These are phyloP conservation scores for Neoitamus cyanurus DNA, from an alignment of 2,888 invertebrate species.

Conservation along the genomic window DNA sequence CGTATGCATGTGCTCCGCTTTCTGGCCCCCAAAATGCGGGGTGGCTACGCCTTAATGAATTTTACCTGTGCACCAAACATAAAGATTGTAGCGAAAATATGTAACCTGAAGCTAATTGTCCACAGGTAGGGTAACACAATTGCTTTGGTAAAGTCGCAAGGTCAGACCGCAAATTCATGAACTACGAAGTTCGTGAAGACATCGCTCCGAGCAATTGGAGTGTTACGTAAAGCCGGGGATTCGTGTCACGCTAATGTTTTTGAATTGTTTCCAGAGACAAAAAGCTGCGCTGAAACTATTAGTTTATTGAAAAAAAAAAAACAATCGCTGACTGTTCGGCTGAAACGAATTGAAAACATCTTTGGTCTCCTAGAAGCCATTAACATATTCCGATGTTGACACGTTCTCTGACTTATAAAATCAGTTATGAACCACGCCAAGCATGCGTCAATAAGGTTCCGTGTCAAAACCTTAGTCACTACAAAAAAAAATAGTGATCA, in stretches of 20 bases:
- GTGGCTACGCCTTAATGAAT: not conserved
- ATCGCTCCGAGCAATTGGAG: not conserved
- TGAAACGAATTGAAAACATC: not conserved
- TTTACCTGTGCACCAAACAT: not conserved
- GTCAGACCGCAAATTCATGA: not conserved
- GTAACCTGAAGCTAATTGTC: not conserved
- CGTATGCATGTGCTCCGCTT: not conserved
- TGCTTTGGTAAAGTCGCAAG: not conserved
- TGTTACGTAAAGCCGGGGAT: not conserved
- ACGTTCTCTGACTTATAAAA: no score
- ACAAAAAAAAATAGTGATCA: no score
- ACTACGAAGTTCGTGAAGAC: not conserved
- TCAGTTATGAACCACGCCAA: no score
- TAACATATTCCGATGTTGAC: no score
- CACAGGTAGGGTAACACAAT: not conserved
- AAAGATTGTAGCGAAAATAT: not conserved
- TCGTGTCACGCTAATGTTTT: not conserved
- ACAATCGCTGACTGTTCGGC: no score
- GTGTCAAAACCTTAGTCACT: no score
- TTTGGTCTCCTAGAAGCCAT: not conserved
- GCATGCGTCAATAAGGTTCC: no score
- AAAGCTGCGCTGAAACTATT: not conserved
- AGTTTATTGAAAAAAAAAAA: not conserved
- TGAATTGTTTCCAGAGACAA: not conserved
- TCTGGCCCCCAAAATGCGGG: not conserved